phyloP scores from a whole-genome alignment of 35 echinoderm and acorn worm species.

The Chiridota heheva region DNA sequence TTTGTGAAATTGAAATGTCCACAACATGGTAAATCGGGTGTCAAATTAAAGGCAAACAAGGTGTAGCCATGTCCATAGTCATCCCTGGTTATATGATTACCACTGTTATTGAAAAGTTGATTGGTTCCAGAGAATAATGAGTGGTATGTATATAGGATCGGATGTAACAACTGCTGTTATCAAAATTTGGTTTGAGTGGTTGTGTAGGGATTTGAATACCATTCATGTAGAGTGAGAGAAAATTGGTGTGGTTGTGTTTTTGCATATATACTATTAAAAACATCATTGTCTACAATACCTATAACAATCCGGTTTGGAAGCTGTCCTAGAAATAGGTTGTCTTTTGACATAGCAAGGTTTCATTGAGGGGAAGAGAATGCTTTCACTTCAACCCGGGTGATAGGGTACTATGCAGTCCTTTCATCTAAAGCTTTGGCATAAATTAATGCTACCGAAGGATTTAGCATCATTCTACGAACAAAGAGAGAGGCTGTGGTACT shows the following conservation, averaged over 20 bases:
- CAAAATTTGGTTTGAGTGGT: slow-evolving; percentile 15
- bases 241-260: slow-evolving; percentile 53
- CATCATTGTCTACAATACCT: slow-evolving; percentile 13
- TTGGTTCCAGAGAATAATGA: slow-evolving; percentile 21
- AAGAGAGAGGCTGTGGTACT: background rate
- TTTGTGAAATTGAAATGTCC: no score
- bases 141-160: background rate
- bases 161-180: background rate
- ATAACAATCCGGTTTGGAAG: slow-evolving; percentile 27
- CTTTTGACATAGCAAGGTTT: slow-evolving; percentile 9
- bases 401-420: slow-evolving; percentile 26
- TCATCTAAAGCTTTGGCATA: slow-evolving; percentile 39
- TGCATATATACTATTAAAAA: slow-evolving; percentile 30
- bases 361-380: no score
- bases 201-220: slow-evolving; percentile 3
- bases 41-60: no score
- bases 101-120: slow-evolving; percentile 10
- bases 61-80: background rate
- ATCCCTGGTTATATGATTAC: slow-evolving; percentile 19
- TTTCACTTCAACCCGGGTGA: slow-evolving; percentile 30
- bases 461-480: slow-evolving; percentile 5
- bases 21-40: no score
- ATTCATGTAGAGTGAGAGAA: slow-evolving; percentile 10
- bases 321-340: slow-evolving; percentile 27
- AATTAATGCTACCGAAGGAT: slow-evolving; percentile 25